A percentile compares a stretch with the other conserved stretches of the same genome.
These are phyloP conservation scores for Dasypolia templi DNA, from an alignment of 2,888 invertebrate species.

Conservation along the genomic window DNA sequence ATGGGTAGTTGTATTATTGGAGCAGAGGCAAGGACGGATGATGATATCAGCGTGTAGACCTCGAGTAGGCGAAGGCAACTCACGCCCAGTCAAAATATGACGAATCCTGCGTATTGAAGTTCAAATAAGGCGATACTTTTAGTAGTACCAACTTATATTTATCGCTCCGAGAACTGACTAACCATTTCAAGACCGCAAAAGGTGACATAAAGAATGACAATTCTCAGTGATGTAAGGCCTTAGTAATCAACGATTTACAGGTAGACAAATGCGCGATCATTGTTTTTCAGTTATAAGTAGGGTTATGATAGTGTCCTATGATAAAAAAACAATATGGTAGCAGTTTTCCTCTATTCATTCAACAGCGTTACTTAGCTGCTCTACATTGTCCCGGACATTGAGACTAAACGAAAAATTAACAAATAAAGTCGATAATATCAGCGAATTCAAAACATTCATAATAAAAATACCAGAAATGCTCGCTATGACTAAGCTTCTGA, in stretches of 20 bases:
- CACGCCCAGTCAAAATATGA: conserved; percentile 64
- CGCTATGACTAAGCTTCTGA: conserved; percentile 24
- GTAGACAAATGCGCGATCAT: conserved; percentile 14
- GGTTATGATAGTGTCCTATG: not conserved
- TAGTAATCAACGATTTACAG: conserved; percentile 18
- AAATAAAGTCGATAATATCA: conserved; percentile 3
- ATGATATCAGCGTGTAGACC: conserved; percentile 67
- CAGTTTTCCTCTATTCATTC: not conserved
- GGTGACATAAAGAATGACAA: conserved; percentile 40
- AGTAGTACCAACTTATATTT: conserved; percentile 29
- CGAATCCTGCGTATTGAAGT: conserved; percentile 54
- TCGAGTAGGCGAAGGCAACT: conserved; percentile 65
- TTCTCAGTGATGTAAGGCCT: conserved; percentile 28
- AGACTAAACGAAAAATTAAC: not conserved
- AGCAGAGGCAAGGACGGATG: conserved; percentile 59
- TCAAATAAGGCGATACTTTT: conserved; percentile 54
- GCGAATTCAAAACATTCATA: conserved; percentile 9
- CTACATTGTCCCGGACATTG: not conserved
- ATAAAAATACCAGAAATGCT: conserved; percentile 27
- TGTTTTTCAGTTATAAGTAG: conserved; percentile 2
- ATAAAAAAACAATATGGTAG: conserved; percentile 6
- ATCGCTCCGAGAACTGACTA: conserved; percentile 25
- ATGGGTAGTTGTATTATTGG: conserved; percentile 50
- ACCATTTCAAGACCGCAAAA: conserved; percentile 38
- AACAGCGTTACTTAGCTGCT: not conserved